A percentile compares a stretch with the other conserved stretches of the same genome.
Evolutionary conservation across 2,113 vertebrate species (phyloP).

Genomic region (Halichoerus grypus): DNA sequence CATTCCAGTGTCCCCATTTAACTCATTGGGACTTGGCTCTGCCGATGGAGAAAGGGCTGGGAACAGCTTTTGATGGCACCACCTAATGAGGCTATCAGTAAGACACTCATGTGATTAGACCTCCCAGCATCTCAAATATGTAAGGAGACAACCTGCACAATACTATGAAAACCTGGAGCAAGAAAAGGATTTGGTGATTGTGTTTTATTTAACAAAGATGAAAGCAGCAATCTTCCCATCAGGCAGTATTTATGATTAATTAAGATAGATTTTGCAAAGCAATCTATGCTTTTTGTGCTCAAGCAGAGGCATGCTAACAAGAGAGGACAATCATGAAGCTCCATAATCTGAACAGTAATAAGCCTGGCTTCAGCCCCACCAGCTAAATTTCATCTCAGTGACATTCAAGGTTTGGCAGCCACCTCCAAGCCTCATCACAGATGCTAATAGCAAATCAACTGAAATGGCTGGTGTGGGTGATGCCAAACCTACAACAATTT

Average conservation of each 20-base stretch:
- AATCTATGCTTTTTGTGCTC: constrained; percentile 70
- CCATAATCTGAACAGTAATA: constrained; percentile 27
- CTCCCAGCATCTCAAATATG: constrained; percentile 73
- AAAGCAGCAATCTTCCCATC: constrained; percentile 83
- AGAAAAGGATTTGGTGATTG: constrained; percentile 78
- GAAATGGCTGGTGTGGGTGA: constrained; percentile 35
- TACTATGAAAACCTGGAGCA: constrained; percentile 78
- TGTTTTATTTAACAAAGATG: constrained; percentile 80
- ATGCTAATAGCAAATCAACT: constrained; percentile 60
- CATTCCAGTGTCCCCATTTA: constrained; percentile 80
- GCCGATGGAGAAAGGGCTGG: constrained; percentile 62
- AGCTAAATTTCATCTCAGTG: constrained; percentile 66
- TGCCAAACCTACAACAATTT: constrained; percentile 57
- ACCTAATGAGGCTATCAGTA: constrained; percentile 86
- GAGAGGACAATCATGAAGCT: constrained; percentile 52
- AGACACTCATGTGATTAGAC: constrained; percentile 81
- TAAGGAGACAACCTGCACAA: constrained; percentile 80
- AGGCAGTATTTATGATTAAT: constrained; percentile 85
- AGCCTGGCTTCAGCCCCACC: constrained; percentile 67
- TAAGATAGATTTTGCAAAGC: constrained; percentile 77
- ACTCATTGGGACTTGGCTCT: constrained; percentile 83
- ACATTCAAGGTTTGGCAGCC: constrained; percentile 73
- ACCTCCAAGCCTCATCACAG: constrained; percentile 65
- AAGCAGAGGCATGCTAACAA: constrained; percentile 23
- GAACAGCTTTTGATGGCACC: constrained; percentile 78